These are phyloP conservation scores for Plagodis dolabraria DNA, from an alignment of 2,888 invertebrate species.

Conservation along the genomic window DNA sequence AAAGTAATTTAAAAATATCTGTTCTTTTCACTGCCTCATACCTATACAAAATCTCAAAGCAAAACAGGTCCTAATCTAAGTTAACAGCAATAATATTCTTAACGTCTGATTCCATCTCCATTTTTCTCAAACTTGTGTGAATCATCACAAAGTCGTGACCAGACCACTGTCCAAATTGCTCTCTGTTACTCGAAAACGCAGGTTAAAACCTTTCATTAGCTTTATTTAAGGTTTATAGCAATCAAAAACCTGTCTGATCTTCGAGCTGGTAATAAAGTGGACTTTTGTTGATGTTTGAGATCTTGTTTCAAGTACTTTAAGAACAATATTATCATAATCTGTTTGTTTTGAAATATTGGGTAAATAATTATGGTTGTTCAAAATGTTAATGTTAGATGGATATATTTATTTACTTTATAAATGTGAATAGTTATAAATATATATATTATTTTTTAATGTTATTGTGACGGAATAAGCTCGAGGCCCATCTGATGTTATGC, in stretches of 20 bases:
- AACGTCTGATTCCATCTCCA: slow-evolving; percentile 7
- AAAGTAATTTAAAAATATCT: no score
- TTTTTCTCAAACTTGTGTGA: slow-evolving; percentile 25
- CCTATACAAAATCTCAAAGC: neutral
- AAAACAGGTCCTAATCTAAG: neutral
- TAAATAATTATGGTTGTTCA: no score
- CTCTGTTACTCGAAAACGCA: slow-evolving; percentile 10
- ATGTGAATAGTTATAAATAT: no score
- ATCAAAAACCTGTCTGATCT: slow-evolving; percentile 52
- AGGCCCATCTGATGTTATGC: no score
- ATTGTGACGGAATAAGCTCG: no score
- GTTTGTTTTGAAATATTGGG: slow-evolving; percentile 6
- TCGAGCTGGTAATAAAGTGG: slow-evolving; percentile 33
- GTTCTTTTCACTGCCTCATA: no score
- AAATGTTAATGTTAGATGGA: no score
- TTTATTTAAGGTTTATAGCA: slow-evolving; percentile 37
- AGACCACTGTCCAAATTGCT: slow-evolving; percentile 23
- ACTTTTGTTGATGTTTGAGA: slow-evolving; percentile 12
- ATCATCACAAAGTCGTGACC: slow-evolving; percentile 29
- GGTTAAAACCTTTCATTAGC: slow-evolving; percentile 26
- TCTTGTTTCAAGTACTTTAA: neutral
- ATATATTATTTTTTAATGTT: no score
- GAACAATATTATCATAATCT: neutral
- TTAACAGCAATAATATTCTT: neutral
- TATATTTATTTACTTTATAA: no score